A percentile compares a stretch with the other conserved stretches of the same genome.
These are phyloP conservation scores for Abramis brama DNA, from an alignment of 2,113 vertebrate genomes.

Conservation along the genomic window DNA sequence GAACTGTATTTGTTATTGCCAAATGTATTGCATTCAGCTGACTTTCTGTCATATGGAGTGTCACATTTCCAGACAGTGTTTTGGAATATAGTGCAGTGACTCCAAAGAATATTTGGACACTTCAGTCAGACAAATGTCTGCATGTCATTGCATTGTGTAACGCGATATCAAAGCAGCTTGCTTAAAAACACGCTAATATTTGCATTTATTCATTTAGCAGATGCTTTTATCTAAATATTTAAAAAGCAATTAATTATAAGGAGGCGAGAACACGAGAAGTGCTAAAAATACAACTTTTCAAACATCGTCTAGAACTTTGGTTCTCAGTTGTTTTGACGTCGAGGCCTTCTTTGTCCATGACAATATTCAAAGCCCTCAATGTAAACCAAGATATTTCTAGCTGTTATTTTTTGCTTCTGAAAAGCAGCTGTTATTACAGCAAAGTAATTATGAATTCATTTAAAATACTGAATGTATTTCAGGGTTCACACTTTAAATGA, in stretches of 20 bases:
- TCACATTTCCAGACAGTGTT: conserved; percentile 19
- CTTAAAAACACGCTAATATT: background rate
- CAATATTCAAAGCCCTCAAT: too few species aligned
- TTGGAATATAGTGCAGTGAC: background rate
- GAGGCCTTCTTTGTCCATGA: background rate
- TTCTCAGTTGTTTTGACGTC: background rate
- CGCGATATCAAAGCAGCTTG: conserved; percentile 14
- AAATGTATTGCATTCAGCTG: background rate
- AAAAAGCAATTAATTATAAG: background rate
- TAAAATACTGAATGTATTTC: background rate
- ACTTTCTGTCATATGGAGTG: conserved; percentile 1
- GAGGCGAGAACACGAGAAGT: background rate
- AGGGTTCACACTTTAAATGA: background rate
- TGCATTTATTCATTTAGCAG: conserved; percentile 1
- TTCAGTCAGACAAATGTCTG: conserved; percentile 15
- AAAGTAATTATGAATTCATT: too few species aligned
- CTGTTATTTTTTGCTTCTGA: too few species aligned
- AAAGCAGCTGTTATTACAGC: too few species aligned
- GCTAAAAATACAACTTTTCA: background rate
- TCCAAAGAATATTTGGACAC: background rate
- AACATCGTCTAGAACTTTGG: background rate
- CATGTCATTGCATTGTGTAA: background rate
- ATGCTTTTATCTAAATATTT: background rate
- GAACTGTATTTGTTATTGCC: background rate
- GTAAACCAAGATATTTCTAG: too few species aligned